Conservation (phyloP, 2,888 invertebrate genomes). For the Ophion ellenae region DNA sequence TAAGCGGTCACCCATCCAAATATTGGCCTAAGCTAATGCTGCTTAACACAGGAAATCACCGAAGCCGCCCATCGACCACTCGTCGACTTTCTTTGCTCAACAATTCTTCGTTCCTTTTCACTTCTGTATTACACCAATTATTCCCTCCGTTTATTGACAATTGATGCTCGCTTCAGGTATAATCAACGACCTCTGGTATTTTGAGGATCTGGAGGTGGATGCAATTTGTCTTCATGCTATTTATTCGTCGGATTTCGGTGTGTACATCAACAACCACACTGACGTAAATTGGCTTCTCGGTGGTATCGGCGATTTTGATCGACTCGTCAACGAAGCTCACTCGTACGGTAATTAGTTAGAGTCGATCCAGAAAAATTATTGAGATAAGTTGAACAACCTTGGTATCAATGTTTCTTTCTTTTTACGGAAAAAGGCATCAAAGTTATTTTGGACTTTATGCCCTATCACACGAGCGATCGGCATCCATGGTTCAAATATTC, state of each 20-base stretch:
- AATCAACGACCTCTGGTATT: conserved; percentile 73
- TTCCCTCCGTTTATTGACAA: not conserved
- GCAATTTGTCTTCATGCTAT: conserved; percentile 76
- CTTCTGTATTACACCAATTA: too few relatives aligned
- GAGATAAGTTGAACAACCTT: too few relatives aligned
- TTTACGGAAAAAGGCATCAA: conserved; percentile 72
- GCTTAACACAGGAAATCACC: too few relatives aligned
- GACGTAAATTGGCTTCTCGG: conserved; percentile 73
- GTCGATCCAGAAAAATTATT: too few relatives aligned
- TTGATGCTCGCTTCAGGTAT: conserved; percentile 68
- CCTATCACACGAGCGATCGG: conserved; percentile 78
- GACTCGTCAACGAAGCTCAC: conserved; percentile 72
- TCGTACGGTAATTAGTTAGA: conserved; percentile 68
- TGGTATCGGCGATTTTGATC: conserved; percentile 71
- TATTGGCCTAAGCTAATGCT: too few relatives aligned
- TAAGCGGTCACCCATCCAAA: too few relatives aligned
- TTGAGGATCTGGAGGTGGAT: conserved; percentile 73
- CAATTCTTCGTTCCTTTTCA: too few relatives aligned
- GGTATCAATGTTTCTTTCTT: not conserved
- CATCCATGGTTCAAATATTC: conserved; percentile 78
- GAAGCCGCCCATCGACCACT: not conserved
- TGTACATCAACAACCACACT: conserved; percentile 73
- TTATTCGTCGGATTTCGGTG: conserved; percentile 76
- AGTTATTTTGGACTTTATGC: conserved; percentile 78
- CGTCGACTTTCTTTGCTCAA: too few relatives aligned